These are phyloP conservation scores for Phaethornis superciliosus DNA, from an alignment of 2,113 vertebrate species.

Conservation along the genomic window DNA sequence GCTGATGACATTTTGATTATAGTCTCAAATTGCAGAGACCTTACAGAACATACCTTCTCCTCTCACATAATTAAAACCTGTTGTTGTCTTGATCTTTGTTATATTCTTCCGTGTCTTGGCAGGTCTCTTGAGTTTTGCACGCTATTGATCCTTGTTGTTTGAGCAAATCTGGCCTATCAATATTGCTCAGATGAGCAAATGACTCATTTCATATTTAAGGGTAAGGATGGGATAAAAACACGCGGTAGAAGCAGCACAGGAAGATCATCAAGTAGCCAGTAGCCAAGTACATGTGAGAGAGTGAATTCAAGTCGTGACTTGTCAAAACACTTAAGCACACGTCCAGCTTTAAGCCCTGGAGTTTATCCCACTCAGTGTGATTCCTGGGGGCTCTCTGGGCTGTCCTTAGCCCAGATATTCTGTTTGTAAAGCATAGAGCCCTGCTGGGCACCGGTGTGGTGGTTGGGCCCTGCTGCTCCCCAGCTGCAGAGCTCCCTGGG, in stretches of 20 bases:
- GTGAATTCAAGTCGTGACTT: not conserved
- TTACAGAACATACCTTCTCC: slow-evolving; percentile 33
- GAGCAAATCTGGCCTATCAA: not conserved
- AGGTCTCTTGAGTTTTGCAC: not conserved
- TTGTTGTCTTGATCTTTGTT: slow-evolving; percentile 40
- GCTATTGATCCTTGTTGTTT: slow-evolving; percentile 17
- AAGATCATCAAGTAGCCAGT: not conserved
- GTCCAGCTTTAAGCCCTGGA: not conserved
- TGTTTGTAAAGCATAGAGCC: not conserved
- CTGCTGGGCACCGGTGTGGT: too few species aligned
- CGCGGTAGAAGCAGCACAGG: rapidly evolving
- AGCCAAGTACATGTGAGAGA: not conserved
- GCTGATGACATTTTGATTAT: slow-evolving; percentile 76
- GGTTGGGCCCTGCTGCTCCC: too few species aligned
- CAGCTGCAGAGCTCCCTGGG: too few species aligned
- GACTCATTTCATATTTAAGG: not conserved
- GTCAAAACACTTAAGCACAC: rapidly evolving
- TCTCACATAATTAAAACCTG: slow-evolving; percentile 56
- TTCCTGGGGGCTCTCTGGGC: not conserved
- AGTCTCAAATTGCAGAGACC: slow-evolving; percentile 55
- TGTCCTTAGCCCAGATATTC: rapidly evolving
- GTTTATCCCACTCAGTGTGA: not conserved
- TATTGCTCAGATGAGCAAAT: not conserved
- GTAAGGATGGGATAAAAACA: not conserved
- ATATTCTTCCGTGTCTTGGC: not conserved